phyloP scores from a whole-genome alignment of 2,797 vertebrate species.

The Scomberomorus guttatus region DNA sequence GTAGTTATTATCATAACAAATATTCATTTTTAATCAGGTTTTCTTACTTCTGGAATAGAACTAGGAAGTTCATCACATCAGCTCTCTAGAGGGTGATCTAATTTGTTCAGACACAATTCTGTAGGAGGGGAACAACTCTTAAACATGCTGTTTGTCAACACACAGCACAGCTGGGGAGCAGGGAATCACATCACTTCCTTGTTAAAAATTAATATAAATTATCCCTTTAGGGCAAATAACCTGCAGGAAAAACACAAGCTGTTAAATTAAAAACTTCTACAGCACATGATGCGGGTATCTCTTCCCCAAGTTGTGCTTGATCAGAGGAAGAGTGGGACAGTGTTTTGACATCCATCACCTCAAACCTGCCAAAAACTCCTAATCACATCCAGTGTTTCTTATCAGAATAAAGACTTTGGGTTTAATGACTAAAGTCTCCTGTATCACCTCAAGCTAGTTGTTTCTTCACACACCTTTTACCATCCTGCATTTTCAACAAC shows the following conservation, averaged over 20 bases:
- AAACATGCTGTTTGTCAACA: conserved; percentile 19
- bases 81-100: conserved; percentile 6
- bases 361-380: conserved; percentile 40
- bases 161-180: conserved; percentile 19
- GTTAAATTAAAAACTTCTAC: conserved; percentile 49
- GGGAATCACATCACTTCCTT: neutral
- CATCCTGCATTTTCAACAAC: conserved; percentile 24
- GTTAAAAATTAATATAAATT: conserved; percentile 37
- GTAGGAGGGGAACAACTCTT: neutral
- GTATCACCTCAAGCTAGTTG: conserved; percentile 14
- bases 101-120: conserved; percentile 13
- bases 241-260: conserved; percentile 57
- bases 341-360: conserved; percentile 49
- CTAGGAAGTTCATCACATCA: neutral
- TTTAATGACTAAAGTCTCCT: conserved; percentile 31
- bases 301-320: conserved; percentile 37
- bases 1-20: no score
- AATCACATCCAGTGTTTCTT: conserved; percentile 42
- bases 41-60: neutral
- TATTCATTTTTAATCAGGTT: neutral
- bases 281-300: conserved; percentile 2
- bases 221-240: conserved; percentile 44
- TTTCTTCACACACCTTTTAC: conserved; percentile 19
- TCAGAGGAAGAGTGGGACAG: conserved; percentile 38
- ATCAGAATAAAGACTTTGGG: conserved; percentile 39